Percentiles rank a stretch among this genome's conserved stretches.
These are phyloP conservation scores for Epinephelus lanceolatus DNA, from an alignment of 2,113 vertebrate species.

Conservation along the genomic window DNA sequence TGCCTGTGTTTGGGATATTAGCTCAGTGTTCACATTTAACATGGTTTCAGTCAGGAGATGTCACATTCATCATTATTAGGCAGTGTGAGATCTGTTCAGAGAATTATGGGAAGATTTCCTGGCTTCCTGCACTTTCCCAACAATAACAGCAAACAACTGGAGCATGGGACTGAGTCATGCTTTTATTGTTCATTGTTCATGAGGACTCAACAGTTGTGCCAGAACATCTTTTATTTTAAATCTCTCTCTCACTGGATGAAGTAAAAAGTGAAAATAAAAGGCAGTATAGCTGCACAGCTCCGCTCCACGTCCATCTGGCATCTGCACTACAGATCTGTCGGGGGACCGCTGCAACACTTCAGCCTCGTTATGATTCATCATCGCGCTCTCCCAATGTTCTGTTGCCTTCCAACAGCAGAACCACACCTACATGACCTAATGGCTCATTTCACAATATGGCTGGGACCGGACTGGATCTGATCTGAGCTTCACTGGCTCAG, in stretches of 20 bases:
- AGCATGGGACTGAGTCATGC: conserved; percentile 10
- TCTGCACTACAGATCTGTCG: conserved; percentile 39
- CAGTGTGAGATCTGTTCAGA: conserved; percentile 13
- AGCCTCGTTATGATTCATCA: conserved; percentile 46
- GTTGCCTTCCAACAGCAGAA: conserved; percentile 27
- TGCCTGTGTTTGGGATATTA: conserved; percentile 6
- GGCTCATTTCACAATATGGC: conserved; percentile 24
- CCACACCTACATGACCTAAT: conserved; percentile 78
- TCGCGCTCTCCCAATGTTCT: conserved; percentile 15
- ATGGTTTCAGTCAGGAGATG: conserved; percentile 21
- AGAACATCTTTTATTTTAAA: not conserved
- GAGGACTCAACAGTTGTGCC: conserved; percentile 17
- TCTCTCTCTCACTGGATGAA: conserved; percentile 14
- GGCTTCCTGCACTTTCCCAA: not conserved
- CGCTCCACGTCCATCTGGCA: conserved; percentile 46
- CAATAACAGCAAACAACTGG: conserved; percentile 22
- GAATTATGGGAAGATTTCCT: conserved; percentile 7
- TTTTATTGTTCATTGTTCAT: conserved; percentile 26
- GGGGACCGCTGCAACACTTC: conserved; percentile 19
- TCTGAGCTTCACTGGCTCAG: not conserved
- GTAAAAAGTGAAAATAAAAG: conserved; percentile 18
- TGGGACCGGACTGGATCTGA: conserved; percentile 1
- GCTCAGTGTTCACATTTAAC: conserved; percentile 16
- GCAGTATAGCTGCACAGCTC: not conserved
- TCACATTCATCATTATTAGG: not conserved